phyloP scores from a whole-genome alignment of 2,113 vertebrate genomes.

The Pelecanus crispus region DNA sequence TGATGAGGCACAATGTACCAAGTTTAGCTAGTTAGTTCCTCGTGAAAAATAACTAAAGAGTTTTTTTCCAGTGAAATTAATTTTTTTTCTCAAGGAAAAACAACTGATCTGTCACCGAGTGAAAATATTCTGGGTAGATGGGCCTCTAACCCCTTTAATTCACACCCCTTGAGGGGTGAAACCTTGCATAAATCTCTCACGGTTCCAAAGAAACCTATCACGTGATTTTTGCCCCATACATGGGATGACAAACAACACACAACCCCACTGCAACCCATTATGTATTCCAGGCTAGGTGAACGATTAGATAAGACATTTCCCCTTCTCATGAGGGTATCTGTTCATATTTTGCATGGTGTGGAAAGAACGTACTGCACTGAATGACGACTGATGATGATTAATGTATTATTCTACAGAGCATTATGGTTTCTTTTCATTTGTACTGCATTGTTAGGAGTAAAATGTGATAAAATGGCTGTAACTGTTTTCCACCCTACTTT shows the following conservation, averaged over 20 bases:
- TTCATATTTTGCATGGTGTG: constrained; percentile 45
- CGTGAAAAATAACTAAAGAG: neutral
- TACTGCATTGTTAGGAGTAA: constrained; percentile 54
- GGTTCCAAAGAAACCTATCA: constrained; percentile 35
- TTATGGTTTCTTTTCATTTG: constrained; percentile 54
- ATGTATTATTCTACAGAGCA: constrained; percentile 65
- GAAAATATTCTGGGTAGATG: constrained; percentile 39
- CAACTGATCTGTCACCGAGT: constrained; percentile 54
- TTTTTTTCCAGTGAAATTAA: neutral
- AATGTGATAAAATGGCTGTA: constrained; percentile 56
- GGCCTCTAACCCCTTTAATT: constrained; percentile 49
- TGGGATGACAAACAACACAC: constrained; percentile 60
- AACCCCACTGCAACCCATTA: constrained; percentile 43
- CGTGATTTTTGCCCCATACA: constrained; percentile 47
- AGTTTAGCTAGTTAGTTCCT: neutral
- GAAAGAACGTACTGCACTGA: constrained; percentile 42
- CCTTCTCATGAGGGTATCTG: constrained; percentile 57
- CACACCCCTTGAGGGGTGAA: constrained; percentile 44
- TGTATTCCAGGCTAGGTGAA: constrained; percentile 65
- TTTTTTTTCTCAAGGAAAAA: constrained; percentile 8
- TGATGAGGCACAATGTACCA: neutral
- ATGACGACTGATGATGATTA: constrained; percentile 75
- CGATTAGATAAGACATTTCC: constrained; percentile 63
- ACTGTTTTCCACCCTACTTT: constrained; percentile 47
- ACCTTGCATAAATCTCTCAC: constrained; percentile 60